A percentile compares a stretch with the other conserved stretches of the same genome.
Evolutionary conservation across 2,113 vertebrate species (phyloP).

Genomic region (Odobenus rosmarus): DNA sequence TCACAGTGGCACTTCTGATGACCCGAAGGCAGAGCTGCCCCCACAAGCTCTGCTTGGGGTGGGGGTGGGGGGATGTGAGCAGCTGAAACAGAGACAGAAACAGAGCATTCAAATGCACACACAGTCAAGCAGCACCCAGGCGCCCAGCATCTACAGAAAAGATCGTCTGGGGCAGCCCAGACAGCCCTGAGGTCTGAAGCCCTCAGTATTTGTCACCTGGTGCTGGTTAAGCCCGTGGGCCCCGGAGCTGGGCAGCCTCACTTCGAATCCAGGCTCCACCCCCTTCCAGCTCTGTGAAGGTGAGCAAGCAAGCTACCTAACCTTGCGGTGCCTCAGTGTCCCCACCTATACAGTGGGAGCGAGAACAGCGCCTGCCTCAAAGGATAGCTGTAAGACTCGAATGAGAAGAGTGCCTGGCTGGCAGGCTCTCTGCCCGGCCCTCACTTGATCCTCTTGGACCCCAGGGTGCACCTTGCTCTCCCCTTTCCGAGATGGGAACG

Average conservation of each 20-base stretch:
- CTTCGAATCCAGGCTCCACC: neutral
- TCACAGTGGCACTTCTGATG: neutral
- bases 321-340: neutral
- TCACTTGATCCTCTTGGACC: fast-evolving
- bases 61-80: fast-evolving
- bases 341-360: too few relatives aligned
- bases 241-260: neutral
- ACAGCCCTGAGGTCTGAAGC: fast-evolving
- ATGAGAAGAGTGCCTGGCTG: fast-evolving
- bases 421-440: neutral
- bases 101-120: fast-evolving
- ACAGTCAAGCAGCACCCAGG: fast-evolving
- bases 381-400: neutral
- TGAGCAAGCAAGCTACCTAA: neutral
- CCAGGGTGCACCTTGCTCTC: neutral
- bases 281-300: neutral
- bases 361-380: neutral
- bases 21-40: neutral
- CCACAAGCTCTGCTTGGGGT: neutral
- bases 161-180: neutral
- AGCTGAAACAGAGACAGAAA: neutral
- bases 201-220: fast-evolving
- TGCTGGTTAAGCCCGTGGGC: neutral
- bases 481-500: neutral
- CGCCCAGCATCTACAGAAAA: neutral